These are phyloP conservation scores for Hydrophis major DNA, from an alignment of 2,797 vertebrate species.

Conservation along the genomic window DNA sequence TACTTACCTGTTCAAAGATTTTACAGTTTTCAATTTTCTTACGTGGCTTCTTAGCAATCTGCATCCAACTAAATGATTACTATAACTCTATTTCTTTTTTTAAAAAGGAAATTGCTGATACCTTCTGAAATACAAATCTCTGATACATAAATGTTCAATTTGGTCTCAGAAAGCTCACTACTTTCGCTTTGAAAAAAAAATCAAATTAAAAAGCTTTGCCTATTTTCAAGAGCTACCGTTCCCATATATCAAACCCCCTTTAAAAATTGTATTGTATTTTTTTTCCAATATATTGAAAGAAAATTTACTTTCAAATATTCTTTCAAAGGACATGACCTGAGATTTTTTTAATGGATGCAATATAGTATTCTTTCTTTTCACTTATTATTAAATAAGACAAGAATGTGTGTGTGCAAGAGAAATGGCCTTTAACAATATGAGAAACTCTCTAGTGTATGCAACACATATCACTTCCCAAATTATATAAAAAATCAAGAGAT, in stretches of 20 bases:
- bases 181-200: conserved; percentile 25
- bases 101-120: conserved; percentile 22
- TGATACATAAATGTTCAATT: conserved; percentile 14
- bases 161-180: conserved; percentile 1
- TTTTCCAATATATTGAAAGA: background rate
- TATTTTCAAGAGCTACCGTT: background rate
- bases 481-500: background rate
- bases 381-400: background rate
- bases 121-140: conserved; percentile 24
- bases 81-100: conserved; percentile 39
- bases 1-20: background rate
- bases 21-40: conserved; percentile 40
- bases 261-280: background rate
- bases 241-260: background rate
- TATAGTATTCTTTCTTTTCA: background rate
- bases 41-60: conserved; percentile 28
- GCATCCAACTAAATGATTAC: conserved; percentile 35
- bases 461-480: background rate
- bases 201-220: conserved; percentile 11
- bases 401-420: background rate
- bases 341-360: background rate
- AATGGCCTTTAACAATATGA: background rate
- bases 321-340: background rate
- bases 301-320: background rate
- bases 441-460: background rate